These are phyloP conservation scores for Syritta pipiens DNA, from an alignment of 2,888 invertebrate species.

Conservation along the genomic window DNA sequence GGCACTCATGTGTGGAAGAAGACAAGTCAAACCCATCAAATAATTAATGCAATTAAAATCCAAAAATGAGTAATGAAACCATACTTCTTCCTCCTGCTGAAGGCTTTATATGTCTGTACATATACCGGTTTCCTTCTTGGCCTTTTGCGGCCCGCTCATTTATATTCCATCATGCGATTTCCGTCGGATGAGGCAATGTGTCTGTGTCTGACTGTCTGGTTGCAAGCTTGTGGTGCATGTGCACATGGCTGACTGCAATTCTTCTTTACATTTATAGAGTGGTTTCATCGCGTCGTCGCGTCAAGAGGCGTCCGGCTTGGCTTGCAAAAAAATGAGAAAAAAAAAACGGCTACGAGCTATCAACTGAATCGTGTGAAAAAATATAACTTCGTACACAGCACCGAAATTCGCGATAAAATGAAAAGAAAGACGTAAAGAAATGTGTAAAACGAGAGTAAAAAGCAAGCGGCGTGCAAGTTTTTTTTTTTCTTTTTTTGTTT, in stretches of 20 bases:
- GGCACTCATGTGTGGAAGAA: not conserved
- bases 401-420: conserved; percentile 48
- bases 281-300: conserved; percentile 42
- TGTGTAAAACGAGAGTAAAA: conserved; percentile 34
- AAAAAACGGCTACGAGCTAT: conserved; percentile 34
- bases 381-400: conserved; percentile 23
- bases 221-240: conserved; percentile 44
- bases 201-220: conserved; percentile 64
- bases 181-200: conserved; percentile 68
- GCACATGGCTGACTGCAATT: conserved; percentile 67
- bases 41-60: conserved; percentile 67
- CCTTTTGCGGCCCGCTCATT: conserved; percentile 67
- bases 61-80: conserved; percentile 55
- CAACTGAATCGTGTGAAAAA: conserved; percentile 63
- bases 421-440: conserved; percentile 29
- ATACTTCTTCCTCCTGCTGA: not conserved
- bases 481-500: not conserved
- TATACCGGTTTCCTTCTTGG: conserved; percentile 64
- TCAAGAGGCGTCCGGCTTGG: conserved; percentile 44
- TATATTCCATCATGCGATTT: conserved; percentile 69
- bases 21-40: conserved; percentile 47
- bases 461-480: conserved; percentile 11
- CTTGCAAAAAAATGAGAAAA: conserved; percentile 14
- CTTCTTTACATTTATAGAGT: conserved; percentile 45
- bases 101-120: not conserved